A percentile compares a stretch with the other conserved stretches of the same genome.
Evolutionary conservation across 2,888 invertebrate genomes (phyloP).

Genomic region (Keiferia lycopersicella): DNA sequence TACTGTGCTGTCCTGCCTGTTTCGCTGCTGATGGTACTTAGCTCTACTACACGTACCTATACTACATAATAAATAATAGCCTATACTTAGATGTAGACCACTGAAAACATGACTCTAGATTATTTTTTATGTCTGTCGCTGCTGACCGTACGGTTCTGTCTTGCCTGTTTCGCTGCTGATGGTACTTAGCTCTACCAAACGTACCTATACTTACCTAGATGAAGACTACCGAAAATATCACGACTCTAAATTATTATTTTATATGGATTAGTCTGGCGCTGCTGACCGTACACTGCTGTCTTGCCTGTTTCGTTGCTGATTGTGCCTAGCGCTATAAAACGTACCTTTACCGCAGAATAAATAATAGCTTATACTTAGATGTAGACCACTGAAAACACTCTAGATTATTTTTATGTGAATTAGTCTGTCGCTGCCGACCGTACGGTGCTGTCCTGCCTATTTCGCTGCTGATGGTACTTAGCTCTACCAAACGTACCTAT

Average conservation of each 20-base stretch:
- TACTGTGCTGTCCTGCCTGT: neutral
- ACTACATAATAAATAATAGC: too few relatives aligned
- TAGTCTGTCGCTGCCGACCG: too few relatives aligned
- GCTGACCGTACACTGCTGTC: slow-evolving; percentile 38
- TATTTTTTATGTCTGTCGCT: slow-evolving; percentile 69
- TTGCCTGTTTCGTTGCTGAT: neutral
- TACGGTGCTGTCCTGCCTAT: neutral
- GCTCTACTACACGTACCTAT: neutral
- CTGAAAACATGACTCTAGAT: too few relatives aligned
- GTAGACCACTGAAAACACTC: too few relatives aligned
- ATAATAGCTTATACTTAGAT: too few relatives aligned
- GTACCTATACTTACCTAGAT: too few relatives aligned
- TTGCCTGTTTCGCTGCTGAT: neutral
- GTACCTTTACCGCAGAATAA: too few relatives aligned
- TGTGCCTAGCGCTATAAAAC: neutral
- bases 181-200: neutral
- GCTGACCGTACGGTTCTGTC: slow-evolving; percentile 39
- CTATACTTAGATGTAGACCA: too few relatives aligned
- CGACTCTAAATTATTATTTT: too few relatives aligned
- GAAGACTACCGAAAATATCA: too few relatives aligned
- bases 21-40: neutral
- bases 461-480: too few relatives aligned
- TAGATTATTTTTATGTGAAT: too few relatives aligned
- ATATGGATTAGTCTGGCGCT: slow-evolving; percentile 69
- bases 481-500: neutral